These are phyloP conservation scores for Dipodomys merriami DNA, from an alignment of 2,113 vertebrate genomes.

Conservation along the genomic window DNA sequence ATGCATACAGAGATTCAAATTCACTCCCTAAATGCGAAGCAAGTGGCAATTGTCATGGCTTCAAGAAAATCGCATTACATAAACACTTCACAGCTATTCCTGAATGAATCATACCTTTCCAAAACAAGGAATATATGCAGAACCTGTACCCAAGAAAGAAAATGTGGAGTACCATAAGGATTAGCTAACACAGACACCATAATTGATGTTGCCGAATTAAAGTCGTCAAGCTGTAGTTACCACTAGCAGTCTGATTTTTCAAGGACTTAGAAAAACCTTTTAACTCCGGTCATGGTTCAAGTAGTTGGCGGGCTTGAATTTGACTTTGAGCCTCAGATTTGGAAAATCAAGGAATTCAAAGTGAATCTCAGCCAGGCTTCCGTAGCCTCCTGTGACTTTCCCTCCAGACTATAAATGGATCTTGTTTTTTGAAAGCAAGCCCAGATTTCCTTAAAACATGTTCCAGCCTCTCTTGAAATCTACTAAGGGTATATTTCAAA, in stretches of 20 bases:
- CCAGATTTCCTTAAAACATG: constrained; percentile 80
- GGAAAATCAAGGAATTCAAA: constrained; percentile 81
- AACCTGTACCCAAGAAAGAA: not conserved
- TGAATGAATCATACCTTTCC: constrained; percentile 15
- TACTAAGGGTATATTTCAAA: constrained; percentile 71
- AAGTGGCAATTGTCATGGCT: not conserved
- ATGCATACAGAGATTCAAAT: constrained; percentile 29
- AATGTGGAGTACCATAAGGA: not conserved
- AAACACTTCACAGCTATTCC: constrained; percentile 40
- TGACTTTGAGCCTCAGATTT: constrained; percentile 77
- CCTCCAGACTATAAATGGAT: constrained; percentile 79
- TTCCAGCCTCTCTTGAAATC: constrained; percentile 79
- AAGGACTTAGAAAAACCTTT: constrained; percentile 75
- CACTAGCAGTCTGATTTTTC: constrained; percentile 53
- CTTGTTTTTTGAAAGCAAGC: constrained; percentile 79
- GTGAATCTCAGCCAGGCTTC: constrained; percentile 69
- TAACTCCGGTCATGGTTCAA: constrained; percentile 76
- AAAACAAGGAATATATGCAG: constrained; percentile 44
- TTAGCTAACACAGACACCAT: constrained; percentile 19
- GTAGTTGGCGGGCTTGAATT: constrained; percentile 69
- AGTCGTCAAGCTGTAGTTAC: constrained; percentile 40
- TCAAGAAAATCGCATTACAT: constrained; percentile 47
- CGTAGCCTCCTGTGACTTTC: constrained; percentile 72
- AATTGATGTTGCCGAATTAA: constrained; percentile 61
- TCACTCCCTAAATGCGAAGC: constrained; percentile 24